Conservation (phyloP, 2,888 invertebrate species). For the Spicauda simplicius region DNA sequence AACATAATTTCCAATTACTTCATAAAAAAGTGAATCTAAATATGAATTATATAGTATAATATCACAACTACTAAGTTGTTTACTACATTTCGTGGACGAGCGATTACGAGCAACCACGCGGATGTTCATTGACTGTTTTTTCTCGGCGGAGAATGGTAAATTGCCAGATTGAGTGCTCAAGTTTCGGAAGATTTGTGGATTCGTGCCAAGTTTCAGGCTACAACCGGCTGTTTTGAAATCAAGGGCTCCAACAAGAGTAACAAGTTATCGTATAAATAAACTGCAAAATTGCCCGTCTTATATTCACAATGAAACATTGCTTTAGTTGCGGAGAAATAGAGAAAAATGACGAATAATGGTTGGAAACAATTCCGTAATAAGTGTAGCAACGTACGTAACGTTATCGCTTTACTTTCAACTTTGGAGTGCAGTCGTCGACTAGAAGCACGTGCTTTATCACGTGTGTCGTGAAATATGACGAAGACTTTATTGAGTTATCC, state of each 20-base stretch:
- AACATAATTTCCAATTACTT: too few species aligned
- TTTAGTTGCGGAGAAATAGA: conserved; percentile 8
- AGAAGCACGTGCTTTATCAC: conserved; percentile 30
- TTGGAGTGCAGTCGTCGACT: conserved; percentile 19
- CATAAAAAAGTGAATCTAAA: not conserved
- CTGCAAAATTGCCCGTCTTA: conserved; percentile 1
- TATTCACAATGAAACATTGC: conserved; percentile 16
- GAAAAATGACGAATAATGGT: conserved; percentile 16
- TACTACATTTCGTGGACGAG: conserved; percentile 4
- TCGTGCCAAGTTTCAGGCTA: conserved; percentile 31
- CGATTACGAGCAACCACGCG: conserved; percentile 6
- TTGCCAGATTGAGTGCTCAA: conserved; percentile 36
- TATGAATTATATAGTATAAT: not conserved
- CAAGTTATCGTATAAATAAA: conserved; percentile 33
- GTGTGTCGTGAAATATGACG: conserved; percentile 30
- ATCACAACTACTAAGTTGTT: not conserved
- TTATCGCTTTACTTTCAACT: conserved; percentile 30
- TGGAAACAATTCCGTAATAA: conserved; percentile 4
- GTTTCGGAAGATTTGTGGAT: conserved; percentile 34
- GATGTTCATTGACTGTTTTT: conserved; percentile 29
- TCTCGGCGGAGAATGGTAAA: conserved; percentile 29
- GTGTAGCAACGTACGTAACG: conserved; percentile 12
- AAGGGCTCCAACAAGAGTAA: conserved; percentile 29
- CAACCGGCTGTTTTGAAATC: conserved; percentile 30
- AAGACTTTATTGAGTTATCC: conserved; percentile 26